Percentiles rank a stretch among this genome's conserved stretches.
phyloP scores from a whole-genome alignment of 2,113 vertebrate species.

The Emydura subglobosa region DNA sequence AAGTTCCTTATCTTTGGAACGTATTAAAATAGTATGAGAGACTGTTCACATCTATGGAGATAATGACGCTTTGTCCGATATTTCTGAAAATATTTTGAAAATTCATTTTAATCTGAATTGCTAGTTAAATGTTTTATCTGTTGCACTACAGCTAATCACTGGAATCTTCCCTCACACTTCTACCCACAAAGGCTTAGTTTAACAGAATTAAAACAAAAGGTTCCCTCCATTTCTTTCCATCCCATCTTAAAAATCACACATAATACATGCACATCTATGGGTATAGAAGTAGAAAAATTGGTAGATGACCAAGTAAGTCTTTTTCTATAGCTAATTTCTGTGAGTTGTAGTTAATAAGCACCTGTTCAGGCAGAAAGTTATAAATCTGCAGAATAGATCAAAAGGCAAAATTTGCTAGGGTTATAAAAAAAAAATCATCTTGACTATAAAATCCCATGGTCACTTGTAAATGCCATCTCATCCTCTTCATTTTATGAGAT shows the following conservation, averaged over 20 bases:
- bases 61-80: background rate
- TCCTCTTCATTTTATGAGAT: background rate
- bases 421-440: background rate
- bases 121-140: background rate
- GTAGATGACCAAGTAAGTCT: background rate
- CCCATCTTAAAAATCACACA: background rate
- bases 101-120: background rate
- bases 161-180: background rate
- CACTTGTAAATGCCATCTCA: constrained; percentile 9
- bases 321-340: background rate
- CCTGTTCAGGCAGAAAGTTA: background rate
- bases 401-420: background rate
- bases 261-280: background rate
- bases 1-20: background rate
- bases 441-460: background rate
- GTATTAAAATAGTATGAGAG: too few species aligned
- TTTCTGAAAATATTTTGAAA: background rate
- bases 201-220: background rate
- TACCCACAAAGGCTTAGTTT: fast-evolving
- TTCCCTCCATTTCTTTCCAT: background rate
- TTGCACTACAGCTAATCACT: background rate
- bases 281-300: background rate
- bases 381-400: background rate
- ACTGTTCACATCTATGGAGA: background rate
- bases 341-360: background rate